Conservation (phyloP, 2,113 vertebrate genomes). For the Bostrychus sinensis region DNA sequence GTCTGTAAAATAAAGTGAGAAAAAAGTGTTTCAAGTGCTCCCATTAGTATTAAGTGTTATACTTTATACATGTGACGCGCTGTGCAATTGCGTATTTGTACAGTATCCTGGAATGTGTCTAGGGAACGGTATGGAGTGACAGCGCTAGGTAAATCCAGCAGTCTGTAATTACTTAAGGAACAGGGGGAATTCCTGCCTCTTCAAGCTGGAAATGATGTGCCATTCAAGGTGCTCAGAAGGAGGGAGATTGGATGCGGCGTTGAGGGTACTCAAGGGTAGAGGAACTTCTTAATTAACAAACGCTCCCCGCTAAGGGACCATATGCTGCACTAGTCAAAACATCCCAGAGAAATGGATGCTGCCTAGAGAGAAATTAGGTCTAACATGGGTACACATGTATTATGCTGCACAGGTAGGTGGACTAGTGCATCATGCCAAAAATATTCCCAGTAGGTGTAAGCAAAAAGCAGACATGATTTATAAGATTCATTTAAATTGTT, state of each 20-base stretch:
- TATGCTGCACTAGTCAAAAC: slow-evolving; percentile 62
- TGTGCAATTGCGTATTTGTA: slow-evolving; percentile 4
- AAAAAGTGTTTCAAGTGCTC: background rate
- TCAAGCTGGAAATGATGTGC: slow-evolving; percentile 33
- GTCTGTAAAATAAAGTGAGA: background rate
- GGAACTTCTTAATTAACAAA: slow-evolving; percentile 72
- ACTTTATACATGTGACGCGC: background rate
- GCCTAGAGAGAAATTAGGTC: slow-evolving; percentile 20
- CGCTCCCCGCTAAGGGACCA: slow-evolving; percentile 64
- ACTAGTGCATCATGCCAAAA: background rate
- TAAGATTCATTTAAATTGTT: slow-evolving; percentile 32
- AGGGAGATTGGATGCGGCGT: slow-evolving; percentile 54
- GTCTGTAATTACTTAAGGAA: slow-evolving; percentile 60
- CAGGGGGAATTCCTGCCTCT: slow-evolving; percentile 55
- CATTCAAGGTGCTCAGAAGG: slow-evolving; percentile 51
- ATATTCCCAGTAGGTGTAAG: slow-evolving; percentile 14
- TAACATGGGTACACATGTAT: slow-evolving; percentile 29
- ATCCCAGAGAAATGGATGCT: slow-evolving; percentile 26
- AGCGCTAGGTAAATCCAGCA: slow-evolving; percentile 44
- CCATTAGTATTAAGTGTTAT: background rate
- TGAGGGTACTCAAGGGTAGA: slow-evolving; percentile 60
- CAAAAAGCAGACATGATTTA: slow-evolving; percentile 9
- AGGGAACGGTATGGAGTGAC: slow-evolving; percentile 50
- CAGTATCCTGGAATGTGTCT: slow-evolving; percentile 34
- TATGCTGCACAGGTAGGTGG: slow-evolving; percentile 6